Evolutionary conservation across 2,113 vertebrate genomes (phyloP).

Genomic region (Semnornis frantzii): DNA sequence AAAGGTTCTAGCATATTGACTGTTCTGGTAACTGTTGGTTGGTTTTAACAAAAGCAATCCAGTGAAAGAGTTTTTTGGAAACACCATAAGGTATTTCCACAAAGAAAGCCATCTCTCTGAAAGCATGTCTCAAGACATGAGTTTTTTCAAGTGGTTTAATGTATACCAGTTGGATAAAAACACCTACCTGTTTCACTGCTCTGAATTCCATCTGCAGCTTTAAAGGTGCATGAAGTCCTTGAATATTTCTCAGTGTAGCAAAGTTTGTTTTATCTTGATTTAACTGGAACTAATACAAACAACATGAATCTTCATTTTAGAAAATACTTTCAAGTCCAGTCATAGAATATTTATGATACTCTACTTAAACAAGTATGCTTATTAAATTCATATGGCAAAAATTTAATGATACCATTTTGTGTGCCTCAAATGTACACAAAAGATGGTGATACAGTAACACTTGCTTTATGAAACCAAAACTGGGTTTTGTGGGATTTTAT

Average conservation of each 20-base stretch:
- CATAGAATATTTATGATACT: not conserved
- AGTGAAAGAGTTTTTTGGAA: not conserved
- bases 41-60: not conserved
- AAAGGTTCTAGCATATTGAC: not conserved
- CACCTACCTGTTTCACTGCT: conserved; percentile 87
- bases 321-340: not conserved
- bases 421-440: not conserved
- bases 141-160: not conserved
- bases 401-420: not conserved
- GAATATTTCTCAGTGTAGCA: conserved; percentile 89
- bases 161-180: not conserved
- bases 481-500: not conserved
- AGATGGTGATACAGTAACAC: not conserved
- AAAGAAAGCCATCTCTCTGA: not conserved
- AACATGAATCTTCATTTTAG: not conserved
- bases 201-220: conserved; percentile 96
- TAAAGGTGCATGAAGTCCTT: conserved; percentile 90
- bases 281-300: conserved; percentile 83
- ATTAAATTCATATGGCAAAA: not conserved
- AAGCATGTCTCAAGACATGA: not conserved
- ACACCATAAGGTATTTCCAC: not conserved
- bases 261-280: conserved; percentile 95
- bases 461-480: not conserved
- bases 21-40: not conserved
- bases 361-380: not conserved